Conservation (phyloP, 1,140 invertebrate genomes). For the Aradophagus sp. region DNA sequence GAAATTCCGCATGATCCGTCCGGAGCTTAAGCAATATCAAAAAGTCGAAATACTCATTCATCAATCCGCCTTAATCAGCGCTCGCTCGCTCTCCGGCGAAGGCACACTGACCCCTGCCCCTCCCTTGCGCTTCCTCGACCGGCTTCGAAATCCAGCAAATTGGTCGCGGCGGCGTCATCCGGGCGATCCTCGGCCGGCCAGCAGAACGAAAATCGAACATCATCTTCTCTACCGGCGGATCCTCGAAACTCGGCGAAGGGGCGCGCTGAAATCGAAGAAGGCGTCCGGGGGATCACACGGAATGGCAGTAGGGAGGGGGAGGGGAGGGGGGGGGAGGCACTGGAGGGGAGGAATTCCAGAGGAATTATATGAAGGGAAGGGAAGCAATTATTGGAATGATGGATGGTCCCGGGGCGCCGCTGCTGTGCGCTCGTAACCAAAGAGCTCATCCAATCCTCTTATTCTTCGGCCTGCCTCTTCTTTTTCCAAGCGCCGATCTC, state of each 20-base stretch:
- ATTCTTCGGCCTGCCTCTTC: constrained; percentile 35
- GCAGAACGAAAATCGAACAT: constrained; percentile 41
- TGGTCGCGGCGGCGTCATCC: constrained; percentile 22
- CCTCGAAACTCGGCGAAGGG: constrained; percentile 42
- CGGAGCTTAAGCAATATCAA: constrained; percentile 3
- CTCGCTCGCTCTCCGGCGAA: neutral
- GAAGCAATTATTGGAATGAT: constrained; percentile 75
- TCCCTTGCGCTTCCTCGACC: too few species aligned
- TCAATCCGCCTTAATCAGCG: constrained; percentile 29
- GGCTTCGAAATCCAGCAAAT: constrained; percentile 20
- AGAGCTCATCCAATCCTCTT: constrained; percentile 62
- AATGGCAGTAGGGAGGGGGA: too few species aligned
- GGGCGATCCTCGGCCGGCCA: constrained; percentile 25
- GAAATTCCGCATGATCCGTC: neutral
- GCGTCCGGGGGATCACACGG: constrained; percentile 18
- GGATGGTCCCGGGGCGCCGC: constrained; percentile 72
- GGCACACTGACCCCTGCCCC: constrained; percentile 22
- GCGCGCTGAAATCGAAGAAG: constrained; percentile 47
- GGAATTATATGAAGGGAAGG: constrained; percentile 73
- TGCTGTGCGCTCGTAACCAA: constrained; percentile 66
- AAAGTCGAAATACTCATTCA: constrained; percentile 17
- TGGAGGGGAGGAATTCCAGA: constrained; percentile 63
- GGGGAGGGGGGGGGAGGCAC: neutral
- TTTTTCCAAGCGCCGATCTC: constrained; percentile 31
- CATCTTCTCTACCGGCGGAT: constrained; percentile 26